These are phyloP conservation scores for Stegodyphus mimosarum DNA, from an alignment of 1,140 invertebrate genomes.

Conservation along the genomic window DNA sequence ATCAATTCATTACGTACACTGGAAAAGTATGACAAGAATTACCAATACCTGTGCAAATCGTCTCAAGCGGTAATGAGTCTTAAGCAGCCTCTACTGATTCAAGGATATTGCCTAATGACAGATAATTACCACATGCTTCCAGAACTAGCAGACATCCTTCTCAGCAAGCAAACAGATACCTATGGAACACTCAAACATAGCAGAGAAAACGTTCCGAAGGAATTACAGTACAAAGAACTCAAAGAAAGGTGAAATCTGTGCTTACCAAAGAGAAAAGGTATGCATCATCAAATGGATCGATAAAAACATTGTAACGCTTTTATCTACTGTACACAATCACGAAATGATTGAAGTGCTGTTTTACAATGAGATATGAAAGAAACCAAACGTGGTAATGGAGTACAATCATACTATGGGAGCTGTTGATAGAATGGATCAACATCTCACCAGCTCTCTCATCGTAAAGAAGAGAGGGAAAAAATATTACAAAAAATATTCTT, in stretches of 20 bases:
- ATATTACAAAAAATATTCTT: constrained; percentile 13
- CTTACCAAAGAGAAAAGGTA: constrained; percentile 18
- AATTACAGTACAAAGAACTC: constrained; percentile 3
- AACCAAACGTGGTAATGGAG: constrained; percentile 12
- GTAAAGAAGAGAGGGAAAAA: constrained; percentile 8
- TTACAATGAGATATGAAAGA: constrained; percentile 10
- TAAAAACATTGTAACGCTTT: constrained; percentile 14
- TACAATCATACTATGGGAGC: constrained; percentile 15
- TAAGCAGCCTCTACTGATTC: constrained; percentile 5
- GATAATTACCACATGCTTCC: constrained; percentile 10
- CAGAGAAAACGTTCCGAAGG: constrained; percentile 17
- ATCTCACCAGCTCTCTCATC: constrained; percentile 4
- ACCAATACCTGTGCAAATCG: constrained; percentile 16
- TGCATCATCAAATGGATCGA: constrained; percentile 23
- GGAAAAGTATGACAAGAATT: constrained; percentile 15
- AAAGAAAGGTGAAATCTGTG: constrained; percentile 17
- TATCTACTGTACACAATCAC: constrained; percentile 16
- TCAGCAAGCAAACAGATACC: constrained; percentile 9
- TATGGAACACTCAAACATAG: constrained; percentile 13
- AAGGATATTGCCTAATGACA: constrained; percentile 23
- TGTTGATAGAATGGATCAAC: constrained; percentile 21
- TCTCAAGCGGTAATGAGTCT: constrained; percentile 17
- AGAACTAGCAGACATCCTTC: constrained; percentile 21
- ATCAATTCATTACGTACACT: not conserved
- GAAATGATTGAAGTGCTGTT: constrained; percentile 15